Base-by-base conservation (phyloP, 2,888 invertebrate species). In the Caenorhabditis becei region DNA sequence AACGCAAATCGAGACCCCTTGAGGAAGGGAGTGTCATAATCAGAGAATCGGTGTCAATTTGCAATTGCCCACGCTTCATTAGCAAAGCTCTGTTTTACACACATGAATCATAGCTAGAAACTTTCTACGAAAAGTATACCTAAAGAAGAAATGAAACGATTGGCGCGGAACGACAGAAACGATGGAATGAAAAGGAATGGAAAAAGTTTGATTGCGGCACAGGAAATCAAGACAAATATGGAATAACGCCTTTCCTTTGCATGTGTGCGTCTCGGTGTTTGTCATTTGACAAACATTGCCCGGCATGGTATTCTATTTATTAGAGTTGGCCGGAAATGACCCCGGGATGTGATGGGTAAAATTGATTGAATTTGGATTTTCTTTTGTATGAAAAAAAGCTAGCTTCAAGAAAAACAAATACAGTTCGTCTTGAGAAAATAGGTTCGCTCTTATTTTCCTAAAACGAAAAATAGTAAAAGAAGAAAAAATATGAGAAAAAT, bases 201-300 rank as follows among this genome's bases (percentile, higher is more conserved):
- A 72, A 74, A 61, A 49, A 56, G 47, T 65, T 74, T 74, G 74
- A 74, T 74, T 74, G 74, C 56, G 47, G 74, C 65, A 74, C 61
- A 59, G 75, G 63, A 75, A 75, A 75, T 75, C 75, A 75, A 66
- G 75, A 58, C 75, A 75, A 75, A 75, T 66, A 75, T 66, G 75
- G 75, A 61, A 59, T 16, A 41, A n/a, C 23, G 37, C 65, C 47
- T 24, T 58, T 53, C 10, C 37, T 24, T 41, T 59, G 35, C 35
- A 20, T 44, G 44, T 71, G 51, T 71, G 54, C 32, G 53, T 59
- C 18, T 59, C 20, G 5, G 65, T 74, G 51, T 74, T 65, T 75
- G 75, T 67, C 75, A 67, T 66, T 61, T 75, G 35, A 66, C 75
- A 75, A 75, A 75, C 75, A 75, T 51, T 75, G 28, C 56, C 26